Evolutionary conservation across 2,888 invertebrate species (phyloP).

Genomic region (Agrotis segetum): DNA sequence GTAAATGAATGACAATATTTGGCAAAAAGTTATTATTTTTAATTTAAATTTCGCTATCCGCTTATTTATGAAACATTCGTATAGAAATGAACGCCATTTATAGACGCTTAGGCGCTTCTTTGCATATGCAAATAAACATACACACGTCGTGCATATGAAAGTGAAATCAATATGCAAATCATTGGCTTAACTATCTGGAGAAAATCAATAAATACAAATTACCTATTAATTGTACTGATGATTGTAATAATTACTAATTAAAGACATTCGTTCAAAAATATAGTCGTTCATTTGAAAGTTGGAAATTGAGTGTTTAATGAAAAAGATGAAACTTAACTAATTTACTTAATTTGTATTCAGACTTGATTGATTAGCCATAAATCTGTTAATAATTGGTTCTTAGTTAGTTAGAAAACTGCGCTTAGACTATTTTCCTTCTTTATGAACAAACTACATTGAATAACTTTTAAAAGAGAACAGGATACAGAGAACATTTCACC

Average conservation of each 20-base stretch:
- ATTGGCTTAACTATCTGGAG: conserved; percentile 32
- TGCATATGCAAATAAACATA: conserved; percentile 53
- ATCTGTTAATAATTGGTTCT: neutral
- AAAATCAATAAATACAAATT: conserved; percentile 55
- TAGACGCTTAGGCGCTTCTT: conserved; percentile 38
- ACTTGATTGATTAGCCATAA: conserved; percentile 16
- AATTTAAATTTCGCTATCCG: conserved; percentile 8
- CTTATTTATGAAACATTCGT: conserved; percentile 19
- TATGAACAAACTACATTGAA: neutral
- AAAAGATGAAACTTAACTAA: neutral
- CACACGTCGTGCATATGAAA: conserved; percentile 53
- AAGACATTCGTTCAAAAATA: neutral
- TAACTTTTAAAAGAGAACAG: no score
- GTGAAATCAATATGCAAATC: conserved; percentile 63
- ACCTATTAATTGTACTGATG: conserved; percentile 24
- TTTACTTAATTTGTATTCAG: neutral
- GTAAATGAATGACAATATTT: no score
- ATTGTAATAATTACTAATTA: conserved; percentile 19
- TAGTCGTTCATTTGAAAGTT: conserved; percentile 32
- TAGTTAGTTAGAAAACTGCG: neutral
- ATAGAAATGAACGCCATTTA: conserved; percentile 26
- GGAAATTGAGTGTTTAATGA: neutral
- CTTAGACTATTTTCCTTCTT: neutral
- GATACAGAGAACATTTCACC: no score
- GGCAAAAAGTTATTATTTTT: neutral